phyloP scores from a whole-genome alignment of 2,888 invertebrate species.

The Gibbula magus region DNA sequence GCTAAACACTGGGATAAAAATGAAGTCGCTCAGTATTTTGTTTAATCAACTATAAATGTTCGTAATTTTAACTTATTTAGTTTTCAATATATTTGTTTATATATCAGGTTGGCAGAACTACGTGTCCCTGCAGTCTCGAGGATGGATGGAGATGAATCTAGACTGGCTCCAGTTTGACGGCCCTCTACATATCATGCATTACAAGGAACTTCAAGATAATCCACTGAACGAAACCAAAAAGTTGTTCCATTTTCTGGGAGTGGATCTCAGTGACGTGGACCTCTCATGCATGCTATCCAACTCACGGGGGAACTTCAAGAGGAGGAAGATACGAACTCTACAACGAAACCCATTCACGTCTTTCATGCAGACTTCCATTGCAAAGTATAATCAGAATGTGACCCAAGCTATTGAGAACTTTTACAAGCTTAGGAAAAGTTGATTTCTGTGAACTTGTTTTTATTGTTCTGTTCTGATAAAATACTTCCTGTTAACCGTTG shows the following conservation, averaged over 20 bases:
- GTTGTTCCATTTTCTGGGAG: constrained; percentile 39
- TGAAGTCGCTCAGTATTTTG: no score
- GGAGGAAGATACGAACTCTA: not conserved
- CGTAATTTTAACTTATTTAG: no score
- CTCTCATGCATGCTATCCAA: constrained; percentile 42
- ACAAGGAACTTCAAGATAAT: constrained; percentile 34
- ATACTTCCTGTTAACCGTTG: no score
- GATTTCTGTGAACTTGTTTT: not conserved
- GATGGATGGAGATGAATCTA: constrained; percentile 42
- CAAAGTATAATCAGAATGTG: constrained; percentile 2
- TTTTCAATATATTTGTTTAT: no score
- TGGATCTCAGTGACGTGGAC: constrained; percentile 29
- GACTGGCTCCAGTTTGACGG: constrained; percentile 50
- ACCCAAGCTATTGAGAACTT: not conserved
- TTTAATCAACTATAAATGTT: no score
- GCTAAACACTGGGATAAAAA: no score
- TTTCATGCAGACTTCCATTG: not conserved
- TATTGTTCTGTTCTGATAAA: no score
- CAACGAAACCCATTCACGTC: constrained; percentile 1
- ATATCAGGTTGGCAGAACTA: constrained; percentile 44
- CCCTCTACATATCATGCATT: constrained; percentile 39
- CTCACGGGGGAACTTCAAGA: constrained; percentile 37
- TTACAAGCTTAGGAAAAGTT: not conserved
- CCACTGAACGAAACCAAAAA: constrained; percentile 28
- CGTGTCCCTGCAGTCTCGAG: constrained; percentile 21